These are phyloP conservation scores for Drosophila meridiana DNA, from an alignment of 2,888 invertebrate genomes.

Conservation along the genomic window DNA sequence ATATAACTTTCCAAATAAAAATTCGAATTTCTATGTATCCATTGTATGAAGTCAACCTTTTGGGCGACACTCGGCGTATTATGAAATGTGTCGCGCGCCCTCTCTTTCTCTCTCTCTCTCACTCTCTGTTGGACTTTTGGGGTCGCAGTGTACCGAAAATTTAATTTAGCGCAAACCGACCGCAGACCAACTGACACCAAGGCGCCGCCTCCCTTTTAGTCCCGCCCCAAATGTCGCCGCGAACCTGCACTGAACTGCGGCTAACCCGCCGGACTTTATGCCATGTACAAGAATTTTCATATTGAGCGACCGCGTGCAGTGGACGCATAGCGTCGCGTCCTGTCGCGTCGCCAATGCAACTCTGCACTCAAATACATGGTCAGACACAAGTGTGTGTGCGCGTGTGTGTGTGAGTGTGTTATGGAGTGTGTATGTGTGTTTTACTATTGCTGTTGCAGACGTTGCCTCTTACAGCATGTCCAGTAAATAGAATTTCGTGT, in stretches of 20 bases:
- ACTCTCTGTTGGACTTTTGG: conserved; percentile 46
- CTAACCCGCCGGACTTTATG: conserved; percentile 36
- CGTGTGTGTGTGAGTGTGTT: conserved; percentile 3
- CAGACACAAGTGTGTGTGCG: conserved; percentile 1
- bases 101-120: conserved; percentile 5
- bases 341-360: conserved; percentile 38
- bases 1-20: conserved; percentile 53
- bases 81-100: conserved; percentile 17
- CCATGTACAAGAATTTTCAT: conserved; percentile 54
- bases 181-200: conserved; percentile 73
- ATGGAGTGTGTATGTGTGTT: conserved; percentile 13
- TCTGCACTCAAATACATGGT: conserved; percentile 11
- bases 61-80: conserved; percentile 25
- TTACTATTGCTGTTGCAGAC: conserved; percentile 42
- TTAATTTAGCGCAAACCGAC: conserved; percentile 79
- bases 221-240: conserved; percentile 7
- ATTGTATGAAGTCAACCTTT: conserved; percentile 14
- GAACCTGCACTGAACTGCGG: conserved; percentile 41
- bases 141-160: conserved; percentile 61
- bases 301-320: conserved; percentile 75
- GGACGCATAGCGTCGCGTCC: conserved; percentile 40
- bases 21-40: conserved; percentile 15
- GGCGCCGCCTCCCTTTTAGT: conserved; percentile 28
- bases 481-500: neutral
- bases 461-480: conserved; percentile 28